Conservation (phyloP, 1,140 invertebrate species). For the Neotoxoptera formosana region DNA sequence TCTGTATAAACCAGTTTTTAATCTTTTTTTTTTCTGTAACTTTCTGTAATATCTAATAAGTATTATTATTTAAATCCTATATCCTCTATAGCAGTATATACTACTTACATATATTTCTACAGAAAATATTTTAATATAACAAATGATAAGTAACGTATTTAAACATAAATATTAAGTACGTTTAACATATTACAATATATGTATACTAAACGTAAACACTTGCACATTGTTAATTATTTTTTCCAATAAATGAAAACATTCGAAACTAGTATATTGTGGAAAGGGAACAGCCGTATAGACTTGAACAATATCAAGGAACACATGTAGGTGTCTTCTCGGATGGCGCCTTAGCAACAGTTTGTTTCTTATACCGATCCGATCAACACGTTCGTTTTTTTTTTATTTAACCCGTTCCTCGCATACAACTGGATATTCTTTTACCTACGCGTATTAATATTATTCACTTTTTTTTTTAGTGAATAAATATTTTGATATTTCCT, state of each 20-base stretch:
- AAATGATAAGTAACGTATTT: neutral
- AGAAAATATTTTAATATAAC: neutral
- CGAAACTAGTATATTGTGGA: neutral
- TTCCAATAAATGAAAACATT: neutral
- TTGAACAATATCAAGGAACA: constrained; percentile 51
- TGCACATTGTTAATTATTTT: neutral
- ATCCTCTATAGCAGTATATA: neutral
- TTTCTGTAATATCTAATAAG: neutral
- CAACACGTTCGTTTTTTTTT: constrained; percentile 44
- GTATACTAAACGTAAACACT: neutral
- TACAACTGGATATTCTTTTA: neutral
- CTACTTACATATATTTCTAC: neutral
- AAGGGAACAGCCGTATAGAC: constrained; percentile 40
- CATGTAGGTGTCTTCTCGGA: constrained; percentile 56
- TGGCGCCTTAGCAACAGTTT: constrained; percentile 54
- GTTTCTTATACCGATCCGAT: constrained; percentile 52
- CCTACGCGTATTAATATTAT: neutral
- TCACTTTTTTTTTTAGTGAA: neutral
- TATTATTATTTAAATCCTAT: neutral
- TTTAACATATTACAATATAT: neutral
- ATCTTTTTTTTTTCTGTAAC: neutral
- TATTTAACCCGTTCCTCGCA: constrained; percentile 36
- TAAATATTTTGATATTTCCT: neutral
- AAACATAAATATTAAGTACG: neutral
- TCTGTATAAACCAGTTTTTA: neutral